Conservation (phyloP, 2,888 invertebrate species). For the Drosophila emarginata region DNA sequence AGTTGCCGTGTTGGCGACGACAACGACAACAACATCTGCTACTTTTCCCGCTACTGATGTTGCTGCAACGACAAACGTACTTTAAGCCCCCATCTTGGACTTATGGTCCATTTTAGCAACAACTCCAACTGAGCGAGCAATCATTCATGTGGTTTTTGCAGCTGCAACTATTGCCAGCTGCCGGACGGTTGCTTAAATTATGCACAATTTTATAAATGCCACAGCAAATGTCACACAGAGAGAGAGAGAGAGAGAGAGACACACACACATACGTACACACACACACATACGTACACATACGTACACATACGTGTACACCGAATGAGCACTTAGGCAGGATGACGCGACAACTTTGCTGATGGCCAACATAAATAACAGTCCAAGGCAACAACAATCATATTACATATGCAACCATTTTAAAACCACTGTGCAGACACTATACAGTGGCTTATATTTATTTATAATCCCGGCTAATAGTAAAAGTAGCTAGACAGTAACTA, state of each 20-base stretch:
- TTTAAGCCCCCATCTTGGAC: background rate
- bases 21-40: background rate
- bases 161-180: constrained; percentile 26
- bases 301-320: constrained; percentile 14
- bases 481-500: too few species aligned
- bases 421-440: constrained; percentile 14
- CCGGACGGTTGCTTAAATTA: constrained; percentile 45
- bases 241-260: too few species aligned
- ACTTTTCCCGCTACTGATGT: background rate
- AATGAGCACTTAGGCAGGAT: constrained; percentile 44
- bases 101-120: constrained; percentile 15
- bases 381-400: constrained; percentile 2
- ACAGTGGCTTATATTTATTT: background rate
- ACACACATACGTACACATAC: constrained; percentile 6
- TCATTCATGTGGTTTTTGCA: constrained; percentile 39
- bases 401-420: constrained; percentile 2
- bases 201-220: constrained; percentile 56
- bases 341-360: constrained; percentile 13
- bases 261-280: background rate
- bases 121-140: constrained; percentile 36
- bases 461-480: background rate
- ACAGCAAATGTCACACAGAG: constrained; percentile 40
- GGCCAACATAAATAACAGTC: constrained; percentile 16
- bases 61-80: background rate
- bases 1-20: constrained; percentile 47